phyloP scores from a whole-genome alignment of 64 coral and sea anemone genomes.

The Montipora sp. region DNA sequence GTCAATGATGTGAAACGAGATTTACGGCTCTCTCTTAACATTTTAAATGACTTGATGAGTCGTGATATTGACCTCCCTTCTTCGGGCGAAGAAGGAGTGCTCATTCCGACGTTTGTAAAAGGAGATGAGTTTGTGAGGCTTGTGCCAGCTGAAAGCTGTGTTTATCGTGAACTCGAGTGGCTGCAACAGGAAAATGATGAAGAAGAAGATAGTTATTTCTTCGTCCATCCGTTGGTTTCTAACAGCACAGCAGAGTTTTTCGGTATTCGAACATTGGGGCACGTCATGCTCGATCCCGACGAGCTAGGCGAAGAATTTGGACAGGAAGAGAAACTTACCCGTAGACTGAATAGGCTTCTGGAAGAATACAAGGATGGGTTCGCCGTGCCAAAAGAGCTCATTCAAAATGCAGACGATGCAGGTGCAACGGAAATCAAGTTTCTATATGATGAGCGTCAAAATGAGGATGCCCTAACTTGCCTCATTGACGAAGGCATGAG shows the following conservation, averaged over 20 bases:
- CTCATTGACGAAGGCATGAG: slow-evolving; percentile 76
- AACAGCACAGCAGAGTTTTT: slow-evolving; percentile 63
- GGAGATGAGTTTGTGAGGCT: slow-evolving; percentile 50
- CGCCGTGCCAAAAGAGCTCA: slow-evolving; percentile 87
- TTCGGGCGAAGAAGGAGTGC: slow-evolving; percentile 38
- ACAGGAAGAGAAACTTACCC: slow-evolving; percentile 2
- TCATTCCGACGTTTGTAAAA: slow-evolving; percentile 73
- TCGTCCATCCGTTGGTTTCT: slow-evolving; percentile 78
- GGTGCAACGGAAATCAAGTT: slow-evolving; percentile 80
- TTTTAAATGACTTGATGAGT: slow-evolving; percentile 71
- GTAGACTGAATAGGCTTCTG: slow-evolving; percentile 8
- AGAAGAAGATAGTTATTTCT: slow-evolving; percentile 42
- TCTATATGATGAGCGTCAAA: slow-evolving; percentile 75
- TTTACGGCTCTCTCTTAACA: slow-evolving; percentile 64
- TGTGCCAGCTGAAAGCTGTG: slow-evolving; percentile 62
- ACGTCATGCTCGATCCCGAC: slow-evolving; percentile 77
- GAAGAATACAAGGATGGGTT: slow-evolving; percentile 91
- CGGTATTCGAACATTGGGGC: slow-evolving; percentile 66
- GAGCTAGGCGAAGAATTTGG: slow-evolving; percentile 46
- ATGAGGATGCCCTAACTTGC: slow-evolving; percentile 64
- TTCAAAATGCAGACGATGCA: slow-evolving; percentile 96
- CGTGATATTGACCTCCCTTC: slow-evolving; percentile 21
- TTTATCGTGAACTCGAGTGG: slow-evolving; percentile 83
- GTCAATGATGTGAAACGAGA: slow-evolving; percentile 59
- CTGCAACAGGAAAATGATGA: slow-evolving; percentile 41